Percentiles rank a stretch among this genome's conserved stretches.
Conservation (phyloP, 2,113 vertebrate species). For the Oncorhynchus clarkii region DNA sequence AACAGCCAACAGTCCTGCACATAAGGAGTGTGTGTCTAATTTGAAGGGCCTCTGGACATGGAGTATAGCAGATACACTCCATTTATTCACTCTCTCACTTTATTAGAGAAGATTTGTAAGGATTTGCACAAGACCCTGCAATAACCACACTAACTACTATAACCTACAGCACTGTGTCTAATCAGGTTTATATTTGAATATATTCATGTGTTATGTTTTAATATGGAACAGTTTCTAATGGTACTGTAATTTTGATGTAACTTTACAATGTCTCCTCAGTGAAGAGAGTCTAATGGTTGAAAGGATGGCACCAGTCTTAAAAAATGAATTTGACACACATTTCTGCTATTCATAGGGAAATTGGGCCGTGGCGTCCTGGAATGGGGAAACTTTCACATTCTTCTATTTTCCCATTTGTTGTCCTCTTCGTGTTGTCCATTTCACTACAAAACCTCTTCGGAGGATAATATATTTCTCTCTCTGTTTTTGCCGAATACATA, state of each 20-base stretch:
- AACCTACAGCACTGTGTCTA: slow-evolving; percentile 1
- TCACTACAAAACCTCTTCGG: slow-evolving; percentile 3
- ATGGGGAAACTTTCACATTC: neutral
- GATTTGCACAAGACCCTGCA: slow-evolving; percentile 13
- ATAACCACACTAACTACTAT: neutral
- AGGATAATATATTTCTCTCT: slow-evolving; percentile 10
- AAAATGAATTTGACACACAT: slow-evolving; percentile 2
- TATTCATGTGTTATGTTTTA: slow-evolving; percentile 1
- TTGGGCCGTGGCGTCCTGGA: neutral
- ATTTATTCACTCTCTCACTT: slow-evolving; percentile 9
- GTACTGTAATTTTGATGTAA: slow-evolving; percentile 2
- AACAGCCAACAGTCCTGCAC: neutral
- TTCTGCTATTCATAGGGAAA: neutral
- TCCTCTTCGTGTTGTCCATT: neutral
- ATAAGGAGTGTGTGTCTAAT: neutral
- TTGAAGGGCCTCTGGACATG: slow-evolving; percentile 1
- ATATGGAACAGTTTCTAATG: slow-evolving; percentile 7
- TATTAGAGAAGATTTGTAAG: slow-evolving; percentile 6
- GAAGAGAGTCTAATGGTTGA: neutral
- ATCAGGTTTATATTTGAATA: slow-evolving; percentile 5
- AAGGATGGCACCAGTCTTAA: neutral
- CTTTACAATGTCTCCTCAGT: neutral
- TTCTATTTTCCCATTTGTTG: slow-evolving; percentile 1
- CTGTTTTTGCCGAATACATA: slow-evolving; percentile 14
- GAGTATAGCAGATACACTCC: neutral